Evolutionary conservation across 2,113 vertebrate species (phyloP).

Genomic region (Columba janthina): DNA sequence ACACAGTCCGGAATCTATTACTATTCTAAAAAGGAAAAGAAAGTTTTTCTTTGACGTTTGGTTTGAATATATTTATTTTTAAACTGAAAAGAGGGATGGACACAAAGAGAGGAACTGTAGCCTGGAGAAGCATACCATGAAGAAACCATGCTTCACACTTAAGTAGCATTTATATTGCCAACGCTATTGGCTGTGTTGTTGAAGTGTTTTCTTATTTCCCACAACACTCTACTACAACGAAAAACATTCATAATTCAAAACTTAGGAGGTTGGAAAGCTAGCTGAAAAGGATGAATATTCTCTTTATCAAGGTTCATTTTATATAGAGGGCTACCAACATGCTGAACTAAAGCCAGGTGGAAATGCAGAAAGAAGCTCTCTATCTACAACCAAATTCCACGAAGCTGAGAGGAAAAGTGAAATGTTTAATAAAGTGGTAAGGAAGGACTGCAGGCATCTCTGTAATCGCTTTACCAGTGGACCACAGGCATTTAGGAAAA

Average conservation of each 20-base stretch:
- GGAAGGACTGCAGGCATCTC: background rate
- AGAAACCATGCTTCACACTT: background rate
- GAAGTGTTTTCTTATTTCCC: background rate
- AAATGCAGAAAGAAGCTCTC: background rate
- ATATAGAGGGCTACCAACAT: background rate
- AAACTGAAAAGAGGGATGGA: background rate
- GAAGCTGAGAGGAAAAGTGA: background rate
- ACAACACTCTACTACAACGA: background rate
- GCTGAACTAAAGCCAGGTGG: background rate
- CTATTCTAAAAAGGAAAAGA: background rate
- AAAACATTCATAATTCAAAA: slow-evolving; percentile 19
- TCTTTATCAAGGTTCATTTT: slow-evolving; percentile 10
- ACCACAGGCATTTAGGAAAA: slow-evolving; percentile 45
- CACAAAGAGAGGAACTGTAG: background rate
- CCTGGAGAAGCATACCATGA: background rate
- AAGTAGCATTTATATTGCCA: slow-evolving; percentile 27
- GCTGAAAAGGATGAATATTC: slow-evolving; percentile 30
- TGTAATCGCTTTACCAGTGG: background rate
- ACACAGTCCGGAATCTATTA: background rate
- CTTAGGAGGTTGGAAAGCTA: background rate
- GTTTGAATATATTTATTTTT: background rate
- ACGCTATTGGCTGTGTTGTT: background rate
- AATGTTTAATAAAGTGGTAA: background rate
- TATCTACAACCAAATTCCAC: slow-evolving; percentile 18
- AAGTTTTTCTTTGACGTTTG: background rate